A percentile compares a stretch with the other conserved stretches of the same genome.
Evolutionary conservation across 2,888 invertebrate species (phyloP).

Genomic region (Anagyrus pseudococci): DNA sequence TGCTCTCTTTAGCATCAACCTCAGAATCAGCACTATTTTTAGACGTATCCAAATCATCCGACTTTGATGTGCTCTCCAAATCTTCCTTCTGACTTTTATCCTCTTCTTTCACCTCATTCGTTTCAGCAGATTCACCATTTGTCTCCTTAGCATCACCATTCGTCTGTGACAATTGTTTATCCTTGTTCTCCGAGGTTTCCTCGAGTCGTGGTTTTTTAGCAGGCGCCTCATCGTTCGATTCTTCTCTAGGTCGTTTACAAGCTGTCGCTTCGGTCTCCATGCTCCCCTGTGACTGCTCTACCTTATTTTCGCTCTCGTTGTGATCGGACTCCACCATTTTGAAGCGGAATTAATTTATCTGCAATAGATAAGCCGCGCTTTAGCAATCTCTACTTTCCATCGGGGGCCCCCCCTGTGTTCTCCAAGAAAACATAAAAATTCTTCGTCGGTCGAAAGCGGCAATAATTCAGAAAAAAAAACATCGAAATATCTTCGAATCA

Average conservation of each 20-base stretch:
- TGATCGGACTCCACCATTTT: conserved; percentile 33
- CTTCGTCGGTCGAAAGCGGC: too few species aligned
- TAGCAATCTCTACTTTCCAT: too few species aligned
- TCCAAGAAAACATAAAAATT: too few species aligned
- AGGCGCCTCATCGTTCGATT: conserved; percentile 14
- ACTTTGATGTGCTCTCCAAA: not conserved
- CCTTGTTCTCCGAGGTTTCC: conserved; percentile 6
- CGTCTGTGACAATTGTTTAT: conserved; percentile 3
- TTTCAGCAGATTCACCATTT: not conserved
- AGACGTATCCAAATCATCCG: not conserved
- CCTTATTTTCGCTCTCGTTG: conserved; percentile 8
- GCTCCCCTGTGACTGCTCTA: not conserved
- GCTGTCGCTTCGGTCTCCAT: conserved; percentile 1
- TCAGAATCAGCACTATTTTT: not conserved
- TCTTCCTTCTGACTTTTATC: not conserved
- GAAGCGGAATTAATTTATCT: not conserved
- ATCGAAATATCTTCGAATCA: too few species aligned
- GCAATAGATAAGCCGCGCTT: too few species aligned
- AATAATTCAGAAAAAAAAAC: too few species aligned
- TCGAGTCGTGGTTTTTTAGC: conserved; percentile 18
- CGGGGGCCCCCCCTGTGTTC: too few species aligned
- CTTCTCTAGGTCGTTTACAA: conserved; percentile 22
- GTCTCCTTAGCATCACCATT: conserved; percentile 2
- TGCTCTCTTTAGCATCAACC: conserved; percentile 1
- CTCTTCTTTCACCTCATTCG: not conserved